Conservation (phyloP, 2,113 vertebrate species). For the Zootoca vivipara region DNA sequence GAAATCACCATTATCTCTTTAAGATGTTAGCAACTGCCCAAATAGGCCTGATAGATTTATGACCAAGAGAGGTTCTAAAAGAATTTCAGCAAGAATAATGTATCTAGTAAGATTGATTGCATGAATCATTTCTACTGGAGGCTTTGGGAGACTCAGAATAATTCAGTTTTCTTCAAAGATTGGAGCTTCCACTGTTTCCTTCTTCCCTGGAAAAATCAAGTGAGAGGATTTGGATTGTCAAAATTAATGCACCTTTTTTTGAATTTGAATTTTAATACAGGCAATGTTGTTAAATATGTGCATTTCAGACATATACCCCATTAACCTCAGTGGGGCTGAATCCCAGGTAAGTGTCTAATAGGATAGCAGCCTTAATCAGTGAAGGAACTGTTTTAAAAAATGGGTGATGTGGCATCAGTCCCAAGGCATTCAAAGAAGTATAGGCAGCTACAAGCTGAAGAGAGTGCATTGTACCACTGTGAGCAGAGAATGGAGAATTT, state of each 20-base stretch:
- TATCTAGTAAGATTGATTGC: conserved; percentile 3
- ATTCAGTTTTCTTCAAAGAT: neutral
- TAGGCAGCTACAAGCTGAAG: too few species aligned
- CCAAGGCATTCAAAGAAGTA: too few species aligned
- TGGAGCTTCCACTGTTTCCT: neutral
- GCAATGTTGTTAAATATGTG: neutral
- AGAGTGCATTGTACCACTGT: too few species aligned
- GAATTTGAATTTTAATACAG: neutral
- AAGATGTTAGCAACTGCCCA: neutral
- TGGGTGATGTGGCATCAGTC: too few species aligned
- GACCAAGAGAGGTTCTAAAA: neutral
- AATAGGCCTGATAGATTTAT: conserved; percentile 11
- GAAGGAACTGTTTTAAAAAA: too few species aligned
- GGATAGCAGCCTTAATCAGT: too few species aligned
- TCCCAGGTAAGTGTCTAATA: too few species aligned
- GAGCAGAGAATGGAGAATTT: too few species aligned
- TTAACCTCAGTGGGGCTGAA: too few species aligned
- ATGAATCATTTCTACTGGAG: neutral
- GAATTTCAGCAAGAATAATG: neutral
- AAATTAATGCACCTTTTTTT: neutral
- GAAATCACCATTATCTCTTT: neutral
- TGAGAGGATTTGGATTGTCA: neutral
- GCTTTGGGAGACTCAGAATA: neutral
- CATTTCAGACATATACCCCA: too few species aligned
- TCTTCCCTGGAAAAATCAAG: neutral